phyloP scores from a whole-genome alignment of 1,140 invertebrate genomes.

The Apis mellifera region DNA sequence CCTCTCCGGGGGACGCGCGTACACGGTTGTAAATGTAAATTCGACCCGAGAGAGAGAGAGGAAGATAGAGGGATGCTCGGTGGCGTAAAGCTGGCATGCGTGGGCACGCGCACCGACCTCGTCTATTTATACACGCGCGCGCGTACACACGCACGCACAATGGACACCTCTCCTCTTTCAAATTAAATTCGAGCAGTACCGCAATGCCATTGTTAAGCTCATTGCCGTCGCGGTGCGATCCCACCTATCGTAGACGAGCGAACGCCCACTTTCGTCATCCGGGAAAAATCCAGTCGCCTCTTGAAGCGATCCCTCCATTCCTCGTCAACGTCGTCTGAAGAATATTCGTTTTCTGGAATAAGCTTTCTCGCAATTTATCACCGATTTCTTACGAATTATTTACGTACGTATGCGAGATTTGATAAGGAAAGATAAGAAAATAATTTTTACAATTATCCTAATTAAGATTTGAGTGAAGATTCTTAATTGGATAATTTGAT shows the following conservation, averaged over 20 bases:
- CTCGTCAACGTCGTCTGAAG: not conserved
- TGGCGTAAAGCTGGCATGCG: conserved; percentile 55
- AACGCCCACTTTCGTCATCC: conserved; percentile 21
- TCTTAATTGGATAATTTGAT: too few relatives aligned
- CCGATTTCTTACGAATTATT: too few relatives aligned
- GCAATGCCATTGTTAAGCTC: conserved; percentile 64
- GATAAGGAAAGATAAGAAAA: too few relatives aligned
- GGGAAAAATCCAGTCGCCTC: not conserved
- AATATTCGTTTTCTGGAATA: too few relatives aligned
- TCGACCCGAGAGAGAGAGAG: conserved; percentile 15
- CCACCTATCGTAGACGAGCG: conserved; percentile 38
- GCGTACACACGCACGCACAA: conserved; percentile 45
- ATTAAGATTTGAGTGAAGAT: too few relatives aligned
- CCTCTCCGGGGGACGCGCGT: conserved; percentile 12
- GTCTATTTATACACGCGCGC: conserved; percentile 62
- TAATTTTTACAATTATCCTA: too few relatives aligned
- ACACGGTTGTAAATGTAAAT: conserved; percentile 59
- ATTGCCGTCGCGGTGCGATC: conserved; percentile 45
- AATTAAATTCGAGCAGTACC: conserved; percentile 66
- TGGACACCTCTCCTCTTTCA: conserved; percentile 51
- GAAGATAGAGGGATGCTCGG: conserved; percentile 26
- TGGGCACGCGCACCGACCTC: conserved; percentile 52
- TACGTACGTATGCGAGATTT: too few relatives aligned
- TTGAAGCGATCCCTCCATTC: too few relatives aligned
- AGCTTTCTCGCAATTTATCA: too few relatives aligned